These are phyloP conservation scores for Tridacna crocea DNA, from an alignment of 2,888 invertebrate genomes.

Conservation along the genomic window DNA sequence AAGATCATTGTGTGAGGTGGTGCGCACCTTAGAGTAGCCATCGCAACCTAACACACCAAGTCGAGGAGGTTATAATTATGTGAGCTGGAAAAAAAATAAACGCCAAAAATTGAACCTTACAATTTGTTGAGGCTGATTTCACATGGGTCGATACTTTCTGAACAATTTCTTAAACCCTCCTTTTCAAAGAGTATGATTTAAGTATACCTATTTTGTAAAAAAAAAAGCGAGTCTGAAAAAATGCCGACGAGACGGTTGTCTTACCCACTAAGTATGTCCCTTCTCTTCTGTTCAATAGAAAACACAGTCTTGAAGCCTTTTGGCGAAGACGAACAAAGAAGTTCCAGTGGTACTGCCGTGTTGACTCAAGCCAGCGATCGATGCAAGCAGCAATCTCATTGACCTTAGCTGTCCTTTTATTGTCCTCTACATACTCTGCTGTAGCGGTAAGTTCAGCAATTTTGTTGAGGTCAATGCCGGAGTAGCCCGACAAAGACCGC, in stretches of 20 bases:
- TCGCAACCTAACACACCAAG: no score
- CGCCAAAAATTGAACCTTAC: no score
- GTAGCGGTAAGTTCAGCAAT: slow-evolving; percentile 72
- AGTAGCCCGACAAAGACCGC: slow-evolving; percentile 82
- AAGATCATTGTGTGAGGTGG: no score
- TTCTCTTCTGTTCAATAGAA: slow-evolving; percentile 76
- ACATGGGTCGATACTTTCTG: no score
- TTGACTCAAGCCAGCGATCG: slow-evolving; percentile 77
- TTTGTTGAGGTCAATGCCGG: slow-evolving; percentile 77
- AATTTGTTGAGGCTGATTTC: no score
- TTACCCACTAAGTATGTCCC: slow-evolving; percentile 74
- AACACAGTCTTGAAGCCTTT: slow-evolving; percentile 64
- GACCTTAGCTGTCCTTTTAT: slow-evolving; percentile 72
- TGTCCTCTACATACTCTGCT: slow-evolving; percentile 70
- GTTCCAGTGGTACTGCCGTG: slow-evolving; percentile 76
- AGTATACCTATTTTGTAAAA: no score
- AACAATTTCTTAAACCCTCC: no score
- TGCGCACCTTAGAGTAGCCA: no score
- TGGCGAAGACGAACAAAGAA: slow-evolving; percentile 73
- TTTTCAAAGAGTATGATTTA: no score
- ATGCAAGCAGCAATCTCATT: slow-evolving; percentile 72
- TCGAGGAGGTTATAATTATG: no score
- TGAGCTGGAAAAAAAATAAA: no score
- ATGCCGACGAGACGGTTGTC: background rate
- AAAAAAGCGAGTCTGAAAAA: no score